Evolutionary conservation across 2,888 invertebrate genomes (phyloP), one percentile per base, ranked within the genome.

Genomic region (Archips crataeganus): DNA sequence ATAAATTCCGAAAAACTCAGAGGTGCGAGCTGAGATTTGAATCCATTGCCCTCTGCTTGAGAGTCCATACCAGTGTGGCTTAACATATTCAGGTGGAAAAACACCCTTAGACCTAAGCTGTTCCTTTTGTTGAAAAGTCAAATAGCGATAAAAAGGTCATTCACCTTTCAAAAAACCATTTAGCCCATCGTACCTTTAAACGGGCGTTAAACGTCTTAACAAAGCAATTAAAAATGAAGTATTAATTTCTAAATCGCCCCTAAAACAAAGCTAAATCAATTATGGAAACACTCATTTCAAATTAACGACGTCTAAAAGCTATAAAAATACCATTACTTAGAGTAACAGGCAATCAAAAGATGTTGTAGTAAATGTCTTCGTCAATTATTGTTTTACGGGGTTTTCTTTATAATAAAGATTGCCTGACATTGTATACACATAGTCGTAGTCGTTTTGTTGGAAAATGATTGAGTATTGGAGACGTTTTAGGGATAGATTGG

Each of bases 271-370:
- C 57, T 72, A 63, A 72, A 68, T 63, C 62, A 72, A 72, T 72
- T 72, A 68, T 72, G 67, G 45, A 68, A 68, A 72, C 72, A 39
- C 62, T 68, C 62, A 51, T 68, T 68, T 23, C 23, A 34, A 68
- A 72, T 72, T 72, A 68, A 72, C 67, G 72, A 72, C 23, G 63
- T 61, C 57, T 54, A 54, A 67, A 63, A 72, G 67, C 72, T 57
- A 68, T 72, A 72, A 72, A 72, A 72, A 68, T 9, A 34, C 72
- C 72, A 72, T 72, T 72, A 72, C 67, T 63, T 63, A n/a, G 59
- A 39, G 67, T 68, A 57, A 72, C 67, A 67, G 72, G 62, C 67
- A 39, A 63, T 72, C 62, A 72, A 62, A 57, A 32, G 72, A 47
- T 68, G 57, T 49, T 63, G 47, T 68, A 72, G 47, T 57, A 62